These are phyloP conservation scores for Caenorhabditis panamensis DNA, from an alignment of 2,888 invertebrate species.

Conservation along the genomic window DNA sequence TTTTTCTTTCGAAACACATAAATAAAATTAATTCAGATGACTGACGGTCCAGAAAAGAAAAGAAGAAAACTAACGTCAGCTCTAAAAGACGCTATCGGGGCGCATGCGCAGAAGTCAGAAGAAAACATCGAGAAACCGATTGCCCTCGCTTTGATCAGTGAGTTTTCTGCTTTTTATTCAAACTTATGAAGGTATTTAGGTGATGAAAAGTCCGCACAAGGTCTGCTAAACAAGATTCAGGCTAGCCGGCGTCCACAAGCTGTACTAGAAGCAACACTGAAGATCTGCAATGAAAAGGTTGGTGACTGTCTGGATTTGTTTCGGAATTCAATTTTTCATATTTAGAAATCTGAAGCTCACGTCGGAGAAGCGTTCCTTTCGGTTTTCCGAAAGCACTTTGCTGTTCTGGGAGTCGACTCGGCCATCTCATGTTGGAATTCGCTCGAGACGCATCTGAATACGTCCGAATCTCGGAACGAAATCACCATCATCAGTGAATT, in stretches of 20 bases:
- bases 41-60: conserved; percentile 45
- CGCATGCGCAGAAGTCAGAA: conserved; percentile 41
- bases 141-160: conserved; percentile 46
- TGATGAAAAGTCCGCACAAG: conserved; percentile 45
- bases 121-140: conserved; percentile 59
- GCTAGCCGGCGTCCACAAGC: conserved; percentile 43
- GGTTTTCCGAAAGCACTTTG: conserved; percentile 43
- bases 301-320: neutral
- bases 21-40: conserved; percentile 37
- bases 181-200: conserved; percentile 8
- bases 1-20: neutral
- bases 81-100: conserved; percentile 52
- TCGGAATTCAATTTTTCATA: neutral
- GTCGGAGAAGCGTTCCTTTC: conserved; percentile 39
- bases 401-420: conserved; percentile 45
- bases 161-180: neutral
- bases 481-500: conserved; percentile 40
- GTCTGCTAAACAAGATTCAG: conserved; percentile 49
- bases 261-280: conserved; percentile 32
- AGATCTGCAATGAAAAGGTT: conserved; percentile 44
- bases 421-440: conserved; percentile 40
- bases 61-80: conserved; percentile 43
- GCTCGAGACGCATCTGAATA: conserved; percentile 24
- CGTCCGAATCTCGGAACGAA: conserved; percentile 34
- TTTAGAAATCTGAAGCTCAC: conserved; percentile 42